Evolutionary conservation across 2,888 invertebrate species (phyloP), one percentile per base, ranked within the genome.

Genomic region (Calameuta filiformis): DNA sequence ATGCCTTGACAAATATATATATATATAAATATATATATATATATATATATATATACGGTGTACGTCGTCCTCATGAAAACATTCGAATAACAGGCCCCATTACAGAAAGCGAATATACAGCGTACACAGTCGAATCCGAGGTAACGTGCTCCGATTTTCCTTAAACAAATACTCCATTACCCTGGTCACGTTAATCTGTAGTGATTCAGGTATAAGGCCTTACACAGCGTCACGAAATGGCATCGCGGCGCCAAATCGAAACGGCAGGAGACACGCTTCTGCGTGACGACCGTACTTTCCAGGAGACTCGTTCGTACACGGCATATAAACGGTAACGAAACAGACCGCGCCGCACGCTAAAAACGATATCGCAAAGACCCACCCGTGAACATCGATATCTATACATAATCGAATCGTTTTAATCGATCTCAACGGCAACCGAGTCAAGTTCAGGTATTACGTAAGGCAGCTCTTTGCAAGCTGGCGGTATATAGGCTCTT

Each of bases 221-320:
- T 23, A 56, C 23, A 56, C 56, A 56, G 56, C 56, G 23, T 23
- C 23, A 56, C 56, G 23, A 56, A 23, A 23, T 56, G 56, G 23
- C 56, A 56, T 56, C 23, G 9, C 23, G 23, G 9, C 56, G 56
- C 56, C 23, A 23, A 56, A 56, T 56, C 23, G 56, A 56, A 56
- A 56, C 56, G 23, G 56, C 79, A 79, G 81, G 79, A 82, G 81
- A 80, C 80, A 80, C 78, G 79, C 77, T 81, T 81, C 77, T 80
- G 75, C 80, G 76, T 80, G 79, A 81, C 80, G 79, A 35, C 77
- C 75, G 78, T 80, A 79, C 56, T 15, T 75, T 81, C 76, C 23
- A 56, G 33, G 4, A 33, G 56, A 23, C 9, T 56, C 23, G 23
- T 23, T 56, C 56, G 56, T 56, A 56, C 56, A 23, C 56, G 56